phyloP scores from a whole-genome alignment of 2,888 invertebrate genomes.

The Stenodema calcarata region DNA sequence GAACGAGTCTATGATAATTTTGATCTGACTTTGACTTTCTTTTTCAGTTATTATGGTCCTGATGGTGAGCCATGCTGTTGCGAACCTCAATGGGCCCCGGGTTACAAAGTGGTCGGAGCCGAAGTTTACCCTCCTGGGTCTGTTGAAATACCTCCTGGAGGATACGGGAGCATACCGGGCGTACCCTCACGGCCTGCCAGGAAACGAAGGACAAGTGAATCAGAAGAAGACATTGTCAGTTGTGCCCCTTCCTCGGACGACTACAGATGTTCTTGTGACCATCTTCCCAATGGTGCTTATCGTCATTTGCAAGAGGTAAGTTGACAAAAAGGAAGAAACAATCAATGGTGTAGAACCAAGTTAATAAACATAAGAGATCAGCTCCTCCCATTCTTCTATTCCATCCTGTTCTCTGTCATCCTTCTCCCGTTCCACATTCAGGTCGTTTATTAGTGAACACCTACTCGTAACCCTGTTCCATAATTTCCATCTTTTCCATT shows the following conservation, averaged over 20 bases:
- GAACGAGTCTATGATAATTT: neutral
- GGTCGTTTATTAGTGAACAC: too few relatives aligned
- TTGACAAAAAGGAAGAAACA: too few relatives aligned
- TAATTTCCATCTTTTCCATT: too few relatives aligned
- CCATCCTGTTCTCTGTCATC: too few relatives aligned
- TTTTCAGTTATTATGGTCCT: slow-evolving; percentile 46
- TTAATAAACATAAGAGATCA: too few relatives aligned
- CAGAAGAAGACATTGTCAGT: slow-evolving; percentile 55
- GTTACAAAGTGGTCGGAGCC: slow-evolving; percentile 44
- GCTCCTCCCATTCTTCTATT: too few relatives aligned
- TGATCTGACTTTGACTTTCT: neutral
- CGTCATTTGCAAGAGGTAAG: slow-evolving; percentile 55
- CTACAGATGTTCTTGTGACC: slow-evolving; percentile 56
- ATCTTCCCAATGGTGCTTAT: slow-evolving; percentile 55
- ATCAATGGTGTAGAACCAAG: too few relatives aligned
- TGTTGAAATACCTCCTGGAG: slow-evolving; percentile 39
- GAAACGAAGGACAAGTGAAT: slow-evolving; percentile 48
- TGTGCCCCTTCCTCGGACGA: slow-evolving; percentile 51
- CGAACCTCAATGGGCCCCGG: slow-evolving; percentile 51
- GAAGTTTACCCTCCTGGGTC: slow-evolving; percentile 44
- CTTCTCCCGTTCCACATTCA: too few relatives aligned
- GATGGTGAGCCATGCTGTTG: slow-evolving; percentile 54
- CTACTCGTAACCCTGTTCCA: too few relatives aligned
- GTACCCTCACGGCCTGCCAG: slow-evolving; percentile 51
- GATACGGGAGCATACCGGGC: slow-evolving; percentile 52